A percentile compares a stretch with the other conserved stretches of the same genome.
Conservation (phyloP, 2,888 invertebrate species). For the Philhelius pedissequus region DNA sequence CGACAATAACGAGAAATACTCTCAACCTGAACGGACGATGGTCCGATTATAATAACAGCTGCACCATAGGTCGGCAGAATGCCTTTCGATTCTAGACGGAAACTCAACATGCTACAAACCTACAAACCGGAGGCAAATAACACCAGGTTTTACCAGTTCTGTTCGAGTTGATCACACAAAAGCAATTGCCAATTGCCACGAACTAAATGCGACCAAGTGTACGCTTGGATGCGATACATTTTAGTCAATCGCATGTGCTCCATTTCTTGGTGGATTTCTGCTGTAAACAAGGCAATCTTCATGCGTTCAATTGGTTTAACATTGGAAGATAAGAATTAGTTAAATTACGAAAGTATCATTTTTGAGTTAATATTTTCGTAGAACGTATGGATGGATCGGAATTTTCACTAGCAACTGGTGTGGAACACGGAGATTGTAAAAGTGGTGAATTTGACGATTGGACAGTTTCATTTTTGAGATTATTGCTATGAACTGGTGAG, state of each 20-base stretch:
- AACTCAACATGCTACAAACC: slow-evolving; percentile 82
- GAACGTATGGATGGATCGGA: neutral
- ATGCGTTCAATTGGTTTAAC: slow-evolving; percentile 70
- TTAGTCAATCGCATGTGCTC: slow-evolving; percentile 71
- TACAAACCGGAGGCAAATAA: slow-evolving; percentile 84
- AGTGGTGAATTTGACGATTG: neutral
- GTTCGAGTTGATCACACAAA: slow-evolving; percentile 82
- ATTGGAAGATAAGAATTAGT: slow-evolving; percentile 7
- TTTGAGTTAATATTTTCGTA: neutral
- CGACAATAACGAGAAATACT: slow-evolving; percentile 78
- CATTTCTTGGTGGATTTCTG: slow-evolving; percentile 72
- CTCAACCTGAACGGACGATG: slow-evolving; percentile 81
- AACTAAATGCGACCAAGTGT: slow-evolving; percentile 85
- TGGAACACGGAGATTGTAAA: neutral
- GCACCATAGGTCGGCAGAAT: slow-evolving; percentile 81
- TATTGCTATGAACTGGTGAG: neutral
- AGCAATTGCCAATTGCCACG: slow-evolving; percentile 83
- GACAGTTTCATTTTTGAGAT: neutral
- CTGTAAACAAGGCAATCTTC: slow-evolving; percentile 70
- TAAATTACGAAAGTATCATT: neutral
- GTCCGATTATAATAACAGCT: slow-evolving; percentile 83
- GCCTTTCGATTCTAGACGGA: slow-evolving; percentile 58
- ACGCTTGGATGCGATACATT: slow-evolving; percentile 81
- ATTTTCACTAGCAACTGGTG: neutral
- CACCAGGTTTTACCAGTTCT: slow-evolving; percentile 86